Base-by-base conservation (phyloP, 2,888 invertebrate genomes). In the Isoperla grammatica region DNA sequence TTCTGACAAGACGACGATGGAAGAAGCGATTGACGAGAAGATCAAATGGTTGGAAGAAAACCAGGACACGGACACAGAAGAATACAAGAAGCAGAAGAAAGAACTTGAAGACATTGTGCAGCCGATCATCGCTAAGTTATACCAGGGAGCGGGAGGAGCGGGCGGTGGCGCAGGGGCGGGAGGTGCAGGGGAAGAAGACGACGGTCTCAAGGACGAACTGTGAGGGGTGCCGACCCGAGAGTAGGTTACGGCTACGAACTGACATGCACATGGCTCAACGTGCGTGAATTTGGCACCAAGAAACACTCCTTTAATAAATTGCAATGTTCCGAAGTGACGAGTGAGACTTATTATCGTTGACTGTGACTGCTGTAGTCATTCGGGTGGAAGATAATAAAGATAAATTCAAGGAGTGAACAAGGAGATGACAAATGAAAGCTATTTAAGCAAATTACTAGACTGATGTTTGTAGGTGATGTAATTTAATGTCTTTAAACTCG, bases 21-120 rank as follows among this genome's bases (percentile, higher is more conserved):
- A 96, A 72, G 87, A 89, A 69, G 94, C 91, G n/a, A 90, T 98
- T 66, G 95, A 97, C 62, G 95, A 93, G 68, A 88, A 94, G 66
- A 97, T 99, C 75, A 95, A 96, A 71, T 99, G 98, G 98, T 79
- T 99, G 65, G 97, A 99, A 75, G 88, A 90, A 67, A 96, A 99
- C 77, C 88, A 88, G 70, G 95, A 95, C 69, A 90, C 91, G 0
- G 95, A 95, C 63, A 82, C 88, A 0, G 94, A 95, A 68, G 94
- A 95, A 61, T 92, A 90, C 78, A 93, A 94, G 75, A 88, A 88
- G 71, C 93, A 96, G 74, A 97, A 91, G 86, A 96, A 97, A 74
- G 88, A 93, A 67, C 79, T 99, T 55, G 95, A 97, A 73, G 91
- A 92, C 68, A 84, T 96, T 39, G 95, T 96, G 0, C 95, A 97